These are phyloP conservation scores for Rhagoletis zephyria DNA, from an alignment of 1,140 invertebrate species.

Conservation along the genomic window DNA sequence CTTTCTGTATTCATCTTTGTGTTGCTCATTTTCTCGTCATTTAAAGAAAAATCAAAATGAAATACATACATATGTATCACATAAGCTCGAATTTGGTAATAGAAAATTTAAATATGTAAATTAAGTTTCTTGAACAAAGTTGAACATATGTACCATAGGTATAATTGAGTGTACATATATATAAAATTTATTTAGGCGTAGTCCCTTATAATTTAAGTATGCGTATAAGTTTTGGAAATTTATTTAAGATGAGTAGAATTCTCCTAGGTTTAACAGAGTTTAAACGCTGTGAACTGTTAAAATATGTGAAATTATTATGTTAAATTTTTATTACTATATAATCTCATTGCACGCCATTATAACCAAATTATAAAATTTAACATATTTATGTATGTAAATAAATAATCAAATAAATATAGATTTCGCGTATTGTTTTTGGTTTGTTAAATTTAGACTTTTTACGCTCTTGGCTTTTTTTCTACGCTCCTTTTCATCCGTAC, in stretches of 20 bases:
- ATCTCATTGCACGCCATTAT: not conserved
- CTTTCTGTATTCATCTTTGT: not conserved
- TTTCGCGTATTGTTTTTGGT: not conserved
- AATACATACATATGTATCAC: not conserved
- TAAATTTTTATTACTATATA: not conserved
- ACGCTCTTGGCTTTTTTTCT: too few relatives aligned
- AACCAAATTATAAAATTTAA: not conserved
- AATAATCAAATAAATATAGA: not conserved
- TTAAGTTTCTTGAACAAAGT: not conserved
- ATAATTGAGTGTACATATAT: not conserved
- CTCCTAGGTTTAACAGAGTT: not conserved
- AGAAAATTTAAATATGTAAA: not conserved
- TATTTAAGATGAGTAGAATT: not conserved
- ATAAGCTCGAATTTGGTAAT: constrained; percentile 9
- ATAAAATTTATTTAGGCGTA: not conserved
- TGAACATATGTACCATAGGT: not conserved
- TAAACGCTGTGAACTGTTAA: not conserved
- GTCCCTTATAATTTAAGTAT: not conserved
- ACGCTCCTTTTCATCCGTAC: too few relatives aligned
- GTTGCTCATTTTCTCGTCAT: not conserved
- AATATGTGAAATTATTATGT: not conserved
- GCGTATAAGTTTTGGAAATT: not conserved
- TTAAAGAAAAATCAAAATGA: constrained; percentile 17
- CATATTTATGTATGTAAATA: not conserved
- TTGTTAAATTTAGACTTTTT: too few relatives aligned